Evolutionary conservation across 2,113 vertebrate genomes (phyloP), one percentile per base, ranked within the genome.

Genomic region (Australoheros scitulus): DNA sequence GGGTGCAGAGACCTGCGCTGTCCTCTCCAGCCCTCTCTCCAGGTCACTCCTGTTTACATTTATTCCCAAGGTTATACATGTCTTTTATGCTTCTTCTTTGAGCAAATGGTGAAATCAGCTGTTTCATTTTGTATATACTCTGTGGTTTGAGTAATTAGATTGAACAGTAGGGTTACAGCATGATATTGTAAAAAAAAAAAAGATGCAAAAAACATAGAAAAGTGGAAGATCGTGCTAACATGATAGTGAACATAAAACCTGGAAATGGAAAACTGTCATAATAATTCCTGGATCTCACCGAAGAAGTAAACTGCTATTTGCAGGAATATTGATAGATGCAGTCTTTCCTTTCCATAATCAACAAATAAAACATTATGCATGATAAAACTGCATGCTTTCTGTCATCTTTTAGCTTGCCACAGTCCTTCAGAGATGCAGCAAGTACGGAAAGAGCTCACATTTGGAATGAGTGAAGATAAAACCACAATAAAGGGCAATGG

Each of bases 371-470:
- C 6, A 2, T 47, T 3, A 18, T 6, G 18, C 17, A 18, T 18
- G 5, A 6, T 15, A 20, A 55, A 20, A 11, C 32, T 75, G 55
- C 36, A 13, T 57, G 24, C 43, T 22, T 74, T 36, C 22, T 52
- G 2, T 63, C 6, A 29, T 60, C 36, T 76, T 68, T 14, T 10
- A 81, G 78, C 15, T 14, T 72, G 57, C 32, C 47, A 77, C 94
- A 97, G 96, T 86, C 95, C 95, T 79, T 96, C 96, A 90, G 96
- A 98, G 93, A 96, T 97, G 92, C 97, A 97, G 95, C 97, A 97
- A 91, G 94, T 97, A 90, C 97, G 97, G 97, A 97, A 97, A 94
- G 97, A 98, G 94, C 96, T 97, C 93, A 97, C 95, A 89, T 95
- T 94, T 77, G 95, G 95, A 57, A 2, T 47, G 20, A 29, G 13